Conservation (phyloP, 2,888 invertebrate genomes). For the Agriotes lineatus region DNA sequence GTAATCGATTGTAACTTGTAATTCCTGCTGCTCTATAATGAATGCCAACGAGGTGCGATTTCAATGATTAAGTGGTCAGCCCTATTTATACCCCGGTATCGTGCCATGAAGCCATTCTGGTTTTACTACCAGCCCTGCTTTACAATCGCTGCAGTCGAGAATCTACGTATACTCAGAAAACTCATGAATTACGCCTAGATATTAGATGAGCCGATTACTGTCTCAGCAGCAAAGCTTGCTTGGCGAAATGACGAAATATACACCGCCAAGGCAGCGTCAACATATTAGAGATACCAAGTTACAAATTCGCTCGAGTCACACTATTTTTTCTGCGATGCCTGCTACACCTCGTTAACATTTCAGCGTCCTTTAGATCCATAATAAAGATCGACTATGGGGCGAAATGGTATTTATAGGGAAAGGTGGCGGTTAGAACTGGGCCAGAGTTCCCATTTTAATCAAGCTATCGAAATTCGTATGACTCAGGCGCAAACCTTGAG, state of each 20-base stretch:
- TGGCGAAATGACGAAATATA: slow-evolving; percentile 24
- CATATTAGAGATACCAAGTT: neutral
- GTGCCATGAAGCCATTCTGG: slow-evolving; percentile 35
- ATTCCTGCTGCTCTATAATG: slow-evolving; percentile 39
- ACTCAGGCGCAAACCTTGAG: neutral
- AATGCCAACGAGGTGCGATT: slow-evolving; percentile 44
- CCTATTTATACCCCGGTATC: slow-evolving; percentile 40
- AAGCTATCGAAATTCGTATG: neutral
- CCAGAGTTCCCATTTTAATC: no score
- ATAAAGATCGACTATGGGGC: slow-evolving; percentile 11
- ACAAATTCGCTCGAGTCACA: slow-evolving; percentile 9
- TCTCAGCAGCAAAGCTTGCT: slow-evolving; percentile 24
- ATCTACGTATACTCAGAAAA: neutral
- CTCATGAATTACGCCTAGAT: slow-evolving; percentile 5
- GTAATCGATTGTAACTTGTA: slow-evolving; percentile 40
- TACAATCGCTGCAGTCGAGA: slow-evolving; percentile 32
- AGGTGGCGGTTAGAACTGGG: neutral
- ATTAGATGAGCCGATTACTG: slow-evolving; percentile 1
- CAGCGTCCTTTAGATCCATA: slow-evolving; percentile 17
- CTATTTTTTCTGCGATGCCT: slow-evolving; percentile 8
- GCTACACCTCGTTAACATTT: slow-evolving; percentile 13
- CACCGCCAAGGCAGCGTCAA: neutral
- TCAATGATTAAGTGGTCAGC: slow-evolving; percentile 44
- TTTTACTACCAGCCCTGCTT: slow-evolving; percentile 22
- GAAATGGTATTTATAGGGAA: slow-evolving; percentile 4